Conservation (phyloP, 2,113 vertebrate species). For the Myanophis thanlyinensis region DNA sequence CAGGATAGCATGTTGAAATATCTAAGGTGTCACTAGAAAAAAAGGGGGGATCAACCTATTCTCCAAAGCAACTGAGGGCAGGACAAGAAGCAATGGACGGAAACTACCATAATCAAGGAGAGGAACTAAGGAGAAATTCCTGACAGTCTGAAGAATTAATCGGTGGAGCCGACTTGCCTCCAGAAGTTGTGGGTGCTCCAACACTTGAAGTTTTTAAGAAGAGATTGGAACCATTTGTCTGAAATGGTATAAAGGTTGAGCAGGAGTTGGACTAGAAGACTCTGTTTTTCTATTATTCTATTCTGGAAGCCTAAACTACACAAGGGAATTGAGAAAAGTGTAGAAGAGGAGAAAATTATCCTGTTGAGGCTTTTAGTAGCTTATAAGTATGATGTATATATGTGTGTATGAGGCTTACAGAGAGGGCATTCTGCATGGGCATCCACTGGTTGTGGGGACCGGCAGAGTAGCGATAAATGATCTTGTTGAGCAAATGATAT, state of each 20-base stretch:
- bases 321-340: not conserved
- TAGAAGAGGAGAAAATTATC: no score
- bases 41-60: not conserved
- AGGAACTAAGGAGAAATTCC: not conserved
- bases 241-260: not conserved
- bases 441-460: not conserved
- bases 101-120: not conserved
- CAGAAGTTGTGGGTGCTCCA: not conserved
- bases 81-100: not conserved
- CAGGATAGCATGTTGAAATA: not conserved
- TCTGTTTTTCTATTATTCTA: not conserved
- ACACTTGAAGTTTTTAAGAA: not conserved
- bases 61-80: not conserved
- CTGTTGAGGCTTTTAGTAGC: no score
- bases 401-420: not conserved
- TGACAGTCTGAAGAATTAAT: not conserved
- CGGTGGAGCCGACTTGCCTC: not conserved
- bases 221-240: not conserved
- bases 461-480: not conserved
- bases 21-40: not conserved
- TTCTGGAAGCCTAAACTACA: not conserved
- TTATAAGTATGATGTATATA: not conserved
- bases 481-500: not conserved
- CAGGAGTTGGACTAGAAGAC: not conserved
- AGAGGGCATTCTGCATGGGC: not conserved